phyloP scores from a whole-genome alignment of 2,888 invertebrate species.

The Ryuthela nishihirai region DNA sequence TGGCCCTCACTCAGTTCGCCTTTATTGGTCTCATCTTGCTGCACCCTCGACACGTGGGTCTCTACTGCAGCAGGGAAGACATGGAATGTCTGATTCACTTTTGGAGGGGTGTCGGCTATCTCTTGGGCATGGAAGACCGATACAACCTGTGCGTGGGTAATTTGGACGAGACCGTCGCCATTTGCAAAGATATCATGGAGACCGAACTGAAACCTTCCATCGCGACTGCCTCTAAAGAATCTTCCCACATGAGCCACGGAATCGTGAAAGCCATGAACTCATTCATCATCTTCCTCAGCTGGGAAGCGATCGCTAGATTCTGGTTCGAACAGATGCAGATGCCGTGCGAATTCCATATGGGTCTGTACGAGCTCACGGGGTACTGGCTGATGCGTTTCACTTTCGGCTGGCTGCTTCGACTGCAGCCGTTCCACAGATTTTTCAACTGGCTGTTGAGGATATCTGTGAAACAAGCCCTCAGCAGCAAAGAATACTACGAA shows the following conservation, averaged over 20 bases:
- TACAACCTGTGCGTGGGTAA: constrained; percentile 39
- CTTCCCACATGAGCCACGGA: constrained; percentile 32
- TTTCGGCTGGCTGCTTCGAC: constrained; percentile 21
- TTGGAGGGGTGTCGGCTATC: constrained; percentile 76
- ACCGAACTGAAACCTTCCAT: constrained; percentile 30
- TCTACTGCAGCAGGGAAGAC: constrained; percentile 61
- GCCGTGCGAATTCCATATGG: constrained; percentile 23
- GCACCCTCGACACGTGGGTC: constrained; percentile 61
- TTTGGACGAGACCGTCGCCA: constrained; percentile 35
- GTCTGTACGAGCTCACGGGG: constrained; percentile 18
- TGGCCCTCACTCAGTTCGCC: constrained; percentile 81
- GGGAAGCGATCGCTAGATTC: constrained; percentile 38
- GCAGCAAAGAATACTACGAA: constrained; percentile 30
- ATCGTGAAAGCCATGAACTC: constrained; percentile 37
- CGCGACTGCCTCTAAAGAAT: constrained; percentile 21
- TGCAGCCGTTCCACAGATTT: constrained; percentile 20
- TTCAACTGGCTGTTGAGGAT: constrained; percentile 33
- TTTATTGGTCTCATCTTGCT: constrained; percentile 73
- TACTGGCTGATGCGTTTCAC: constrained; percentile 36
- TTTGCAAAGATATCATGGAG: constrained; percentile 34
- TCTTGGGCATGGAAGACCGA: constrained; percentile 74
- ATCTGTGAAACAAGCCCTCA: constrained; percentile 22
- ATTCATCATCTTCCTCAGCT: constrained; percentile 35
- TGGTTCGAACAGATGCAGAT: constrained; percentile 33
- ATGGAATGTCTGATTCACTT: constrained; percentile 73